phyloP scores from a whole-genome alignment of 1,140 invertebrate species.

The Drosophila miranda region DNA sequence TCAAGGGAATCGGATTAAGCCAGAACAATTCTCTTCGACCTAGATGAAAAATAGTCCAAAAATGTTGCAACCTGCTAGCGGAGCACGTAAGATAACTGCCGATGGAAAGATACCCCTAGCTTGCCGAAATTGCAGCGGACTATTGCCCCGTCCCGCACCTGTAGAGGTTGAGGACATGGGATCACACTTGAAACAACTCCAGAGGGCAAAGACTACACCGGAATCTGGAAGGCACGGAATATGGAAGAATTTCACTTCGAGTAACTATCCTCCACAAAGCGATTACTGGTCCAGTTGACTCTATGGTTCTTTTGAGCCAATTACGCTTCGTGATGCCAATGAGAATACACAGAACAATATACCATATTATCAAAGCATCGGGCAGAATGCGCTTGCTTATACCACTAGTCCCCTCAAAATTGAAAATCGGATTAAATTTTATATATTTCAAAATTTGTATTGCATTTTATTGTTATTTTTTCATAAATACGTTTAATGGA shows the following conservation, averaged over 20 bases:
- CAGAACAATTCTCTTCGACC: conserved; percentile 23
- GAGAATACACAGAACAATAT: no score
- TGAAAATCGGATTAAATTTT: no score
- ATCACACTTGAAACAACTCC: conserved; percentile 33
- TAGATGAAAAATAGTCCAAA: conserved; percentile 35
- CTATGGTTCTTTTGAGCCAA: no score
- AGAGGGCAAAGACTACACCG: conserved; percentile 19
- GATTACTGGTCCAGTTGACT: no score
- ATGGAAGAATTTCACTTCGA: no score
- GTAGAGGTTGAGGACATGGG: conserved; percentile 63
- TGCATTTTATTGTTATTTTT: conserved; percentile 14
- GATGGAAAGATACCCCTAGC: conserved; percentile 21
- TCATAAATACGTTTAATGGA: not conserved
- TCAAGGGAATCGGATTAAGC: no score
- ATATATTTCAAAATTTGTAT: conserved; percentile 14
- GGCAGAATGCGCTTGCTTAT: no score
- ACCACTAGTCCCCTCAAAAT: no score
- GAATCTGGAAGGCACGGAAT: not conserved
- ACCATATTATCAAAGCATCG: no score
- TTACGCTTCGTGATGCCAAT: no score
- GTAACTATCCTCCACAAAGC: no score
- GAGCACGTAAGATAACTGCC: conserved; percentile 18
- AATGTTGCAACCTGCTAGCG: conserved; percentile 56
- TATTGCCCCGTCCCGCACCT: conserved; percentile 35
- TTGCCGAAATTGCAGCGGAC: conserved; percentile 50